A percentile compares a stretch with the other conserved stretches of the same genome.
Evolutionary conservation across 2,888 invertebrate genomes (phyloP).

Genomic region (Malthinus seriepunctatus): DNA sequence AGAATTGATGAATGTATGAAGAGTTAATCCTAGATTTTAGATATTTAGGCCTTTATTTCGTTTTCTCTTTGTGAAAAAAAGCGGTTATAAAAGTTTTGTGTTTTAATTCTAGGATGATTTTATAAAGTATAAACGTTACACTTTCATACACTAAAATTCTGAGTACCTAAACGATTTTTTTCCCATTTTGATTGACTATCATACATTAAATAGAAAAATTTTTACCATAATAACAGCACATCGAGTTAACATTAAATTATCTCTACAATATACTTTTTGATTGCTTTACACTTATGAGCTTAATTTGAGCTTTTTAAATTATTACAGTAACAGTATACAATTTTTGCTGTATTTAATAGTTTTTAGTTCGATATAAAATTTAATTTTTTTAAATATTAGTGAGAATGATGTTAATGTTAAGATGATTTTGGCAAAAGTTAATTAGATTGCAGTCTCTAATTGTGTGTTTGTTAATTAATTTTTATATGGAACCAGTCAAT

Average conservation of each 20-base stretch:
- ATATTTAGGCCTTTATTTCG: no score
- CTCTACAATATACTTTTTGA: conserved; percentile 18
- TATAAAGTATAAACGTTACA: no score
- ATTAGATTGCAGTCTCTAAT: conserved; percentile 22
- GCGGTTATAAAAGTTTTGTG: no score
- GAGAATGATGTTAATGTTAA: conserved; percentile 7
- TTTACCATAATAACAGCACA: conserved; percentile 10
- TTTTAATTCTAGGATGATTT: no score
- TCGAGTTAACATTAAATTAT: conserved; percentile 14
- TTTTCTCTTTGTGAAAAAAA: no score
- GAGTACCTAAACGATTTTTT: no score
- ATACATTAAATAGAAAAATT: conserved; percentile 4
- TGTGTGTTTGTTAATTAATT: neutral
- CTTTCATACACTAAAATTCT: no score
- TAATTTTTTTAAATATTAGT: neutral
- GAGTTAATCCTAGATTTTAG: no score
- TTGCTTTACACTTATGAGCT: conserved; percentile 27
- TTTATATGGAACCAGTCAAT: conserved; percentile 23
- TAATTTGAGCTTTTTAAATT: conserved; percentile 22
- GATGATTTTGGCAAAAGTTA: conserved; percentile 21
- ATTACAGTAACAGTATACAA: neutral
- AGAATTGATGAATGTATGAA: no score
- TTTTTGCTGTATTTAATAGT: conserved; percentile 3
- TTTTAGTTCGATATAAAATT: conserved; percentile 10
- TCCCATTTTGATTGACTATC: neutral